phyloP scores from a whole-genome alignment of 2,888 invertebrate species.

The Elysia crispata region DNA sequence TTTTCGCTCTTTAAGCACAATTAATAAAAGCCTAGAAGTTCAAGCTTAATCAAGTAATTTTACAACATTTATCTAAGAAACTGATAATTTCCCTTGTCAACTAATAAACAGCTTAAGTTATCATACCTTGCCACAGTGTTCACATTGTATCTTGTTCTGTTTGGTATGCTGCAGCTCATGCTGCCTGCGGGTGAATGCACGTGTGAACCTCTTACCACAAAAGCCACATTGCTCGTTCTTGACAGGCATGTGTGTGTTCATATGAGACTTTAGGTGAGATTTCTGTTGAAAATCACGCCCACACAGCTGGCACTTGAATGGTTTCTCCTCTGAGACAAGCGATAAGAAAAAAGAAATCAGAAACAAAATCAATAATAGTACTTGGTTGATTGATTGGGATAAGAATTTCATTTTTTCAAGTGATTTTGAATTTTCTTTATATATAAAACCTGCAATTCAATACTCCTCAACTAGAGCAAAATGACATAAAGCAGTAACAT shows the following conservation, averaged over 20 bases:
- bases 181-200: conserved; percentile 65
- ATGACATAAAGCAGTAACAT: too few species aligned
- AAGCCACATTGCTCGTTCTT: conserved; percentile 65
- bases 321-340: conserved; percentile 65
- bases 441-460: too few species aligned
- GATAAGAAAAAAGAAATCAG: too few species aligned
- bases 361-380: too few species aligned
- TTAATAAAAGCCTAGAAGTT: too few species aligned
- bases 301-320: conserved; percentile 67
- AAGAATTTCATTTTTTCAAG: too few species aligned
- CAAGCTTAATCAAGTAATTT: too few species aligned
- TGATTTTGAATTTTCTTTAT: too few species aligned
- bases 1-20: too few species aligned
- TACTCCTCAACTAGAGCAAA: too few species aligned
- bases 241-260: conserved; percentile 67
- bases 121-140: conserved; percentile 58
- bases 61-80: too few species aligned
- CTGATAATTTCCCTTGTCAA: neutral
- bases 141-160: conserved; percentile 63
- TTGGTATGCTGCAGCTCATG: conserved; percentile 71
- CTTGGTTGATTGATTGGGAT: too few species aligned
- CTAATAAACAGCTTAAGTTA: neutral
- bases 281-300: conserved; percentile 70
- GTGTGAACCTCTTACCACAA: conserved; percentile 68
- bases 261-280: conserved; percentile 69